A percentile compares a stretch with the other conserved stretches of the same genome.
Evolutionary conservation across 2,113 vertebrate genomes (phyloP).

Genomic region (Rhegmatorhina hoffmannsi): DNA sequence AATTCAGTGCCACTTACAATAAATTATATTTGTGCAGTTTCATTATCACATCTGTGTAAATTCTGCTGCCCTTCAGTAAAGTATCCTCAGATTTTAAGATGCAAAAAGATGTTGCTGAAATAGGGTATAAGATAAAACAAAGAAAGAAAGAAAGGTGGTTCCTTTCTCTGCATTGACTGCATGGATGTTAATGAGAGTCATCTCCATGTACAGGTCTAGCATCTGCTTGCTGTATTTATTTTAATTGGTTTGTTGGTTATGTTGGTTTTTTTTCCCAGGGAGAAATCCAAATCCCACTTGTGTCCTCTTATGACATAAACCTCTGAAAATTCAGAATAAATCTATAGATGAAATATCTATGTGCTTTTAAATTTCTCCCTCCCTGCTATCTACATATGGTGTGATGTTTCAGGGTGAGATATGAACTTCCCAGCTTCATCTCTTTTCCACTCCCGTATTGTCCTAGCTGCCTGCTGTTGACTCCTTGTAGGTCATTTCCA

Average conservation of each 20-base stretch:
- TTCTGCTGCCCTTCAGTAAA: constrained; percentile 11
- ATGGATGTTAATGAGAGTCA: constrained; percentile 32
- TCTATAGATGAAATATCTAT: background rate
- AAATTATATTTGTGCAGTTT: constrained; percentile 21
- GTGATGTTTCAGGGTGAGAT: background rate
- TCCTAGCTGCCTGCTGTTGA: constrained; percentile 44
- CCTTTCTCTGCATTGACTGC: constrained; percentile 11
- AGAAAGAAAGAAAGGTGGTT: constrained; percentile 34
- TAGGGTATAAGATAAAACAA: background rate
- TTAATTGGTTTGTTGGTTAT: constrained; percentile 1
- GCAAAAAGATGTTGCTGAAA: background rate
- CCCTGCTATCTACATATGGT: background rate
- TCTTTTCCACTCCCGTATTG: background rate
- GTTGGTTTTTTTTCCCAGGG: background rate
- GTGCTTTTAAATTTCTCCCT: constrained; percentile 28
- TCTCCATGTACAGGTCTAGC: constrained; percentile 26
- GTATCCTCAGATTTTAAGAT: background rate
- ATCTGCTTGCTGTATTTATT: constrained; percentile 33
- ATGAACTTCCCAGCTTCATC: constrained; percentile 28
- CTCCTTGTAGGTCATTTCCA: constrained; percentile 60
- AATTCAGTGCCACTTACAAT: background rate
- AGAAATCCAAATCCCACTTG: background rate
- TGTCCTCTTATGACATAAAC: background rate
- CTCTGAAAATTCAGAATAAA: constrained; percentile 22
- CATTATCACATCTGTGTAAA: constrained; percentile 1